These are phyloP conservation scores for Drosophila teissieri DNA, from an alignment of 1,140 invertebrate genomes.

Conservation along the genomic window DNA sequence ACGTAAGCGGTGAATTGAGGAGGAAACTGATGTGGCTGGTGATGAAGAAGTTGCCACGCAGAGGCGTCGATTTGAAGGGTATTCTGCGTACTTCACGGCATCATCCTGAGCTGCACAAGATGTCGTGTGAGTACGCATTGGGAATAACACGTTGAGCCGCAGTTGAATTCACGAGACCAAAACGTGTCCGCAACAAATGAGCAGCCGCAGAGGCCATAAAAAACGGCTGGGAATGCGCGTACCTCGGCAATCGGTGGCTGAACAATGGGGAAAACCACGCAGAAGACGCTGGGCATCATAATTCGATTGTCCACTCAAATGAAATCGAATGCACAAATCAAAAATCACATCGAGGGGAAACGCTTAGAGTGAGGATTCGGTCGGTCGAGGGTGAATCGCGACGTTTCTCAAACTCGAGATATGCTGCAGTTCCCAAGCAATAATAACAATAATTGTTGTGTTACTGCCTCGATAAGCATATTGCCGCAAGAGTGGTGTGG, in stretches of 20 bases:
- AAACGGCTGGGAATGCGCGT: constrained; percentile 40
- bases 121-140: constrained; percentile 69
- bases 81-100: constrained; percentile 37
- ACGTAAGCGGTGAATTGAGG: constrained; percentile 39
- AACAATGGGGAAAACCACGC: constrained; percentile 17
- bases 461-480: constrained; percentile 70
- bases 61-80: constrained; percentile 33
- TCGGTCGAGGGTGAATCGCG: constrained; percentile 6
- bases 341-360: constrained; percentile 48
- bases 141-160: constrained; percentile 64
- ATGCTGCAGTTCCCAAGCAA: constrained; percentile 74
- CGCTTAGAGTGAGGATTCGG: constrained; percentile 1
- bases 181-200: constrained; percentile 82
- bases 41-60: constrained; percentile 66
- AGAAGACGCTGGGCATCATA: constrained; percentile 65
- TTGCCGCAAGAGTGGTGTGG: constrained; percentile 34
- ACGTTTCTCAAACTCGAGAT: constrained; percentile 17
- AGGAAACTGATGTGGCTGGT: constrained; percentile 27
- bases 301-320: constrained; percentile 82
- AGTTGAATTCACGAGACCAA: constrained; percentile 37
- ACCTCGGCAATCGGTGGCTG: constrained; percentile 14
- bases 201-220: constrained; percentile 62
- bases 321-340: constrained; percentile 80
- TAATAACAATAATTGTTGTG: constrained; percentile 79
- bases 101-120: constrained; percentile 50